Evolutionary conservation across 1,140 invertebrate genomes (phyloP), one percentile per base, ranked within the genome.

Genomic region (Bombus turneri): DNA sequence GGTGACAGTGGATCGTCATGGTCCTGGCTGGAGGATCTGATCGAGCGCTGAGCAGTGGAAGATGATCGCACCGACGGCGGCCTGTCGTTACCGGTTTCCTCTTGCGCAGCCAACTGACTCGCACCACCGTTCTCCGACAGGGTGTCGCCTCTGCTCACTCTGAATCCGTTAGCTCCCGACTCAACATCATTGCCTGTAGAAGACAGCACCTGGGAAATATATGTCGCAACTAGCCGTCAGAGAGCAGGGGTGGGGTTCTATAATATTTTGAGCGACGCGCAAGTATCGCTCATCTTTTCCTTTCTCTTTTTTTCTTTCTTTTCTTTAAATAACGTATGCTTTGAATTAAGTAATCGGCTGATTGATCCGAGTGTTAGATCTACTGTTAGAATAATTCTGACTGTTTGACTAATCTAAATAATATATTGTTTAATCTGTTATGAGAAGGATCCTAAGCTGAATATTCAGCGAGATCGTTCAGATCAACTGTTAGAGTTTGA

Each of bases 121-220:
- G 80, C 87, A 37, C 91, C 93, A 87, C 92, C 93, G 86, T 93
- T 94, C 83, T 95, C 94, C 88, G 93, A 93, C 92, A 95, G 92
- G 90, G 91, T 75, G 47, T 94, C 94, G 85, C 93, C 93, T 93
- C 94, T 93, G 94, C 94, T 95, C 94, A 95, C 94, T 95, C 94
- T 93, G 95, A 95, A 94, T 95, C 95, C 95, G 95, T 95, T 95
- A 95, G 94, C 93, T 95, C 95, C 95, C 95, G 95, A 92, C 94
- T 95, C 95, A 95, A 95, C 95, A 95, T 95, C 95, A 95, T 95
- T 95, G 95, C 95, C 95, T 95, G 95, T 95, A 95, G 95, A 95
- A 95, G 95, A 96, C 95, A 95, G 95, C 95, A 96, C 96, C 96
- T 96, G 95, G 96, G 94, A 95, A 95, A 95, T 95, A 95, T 95